Evolutionary conservation across 2,113 vertebrate genomes (phyloP).

Genomic region (Ctenomys sociabilis): DNA sequence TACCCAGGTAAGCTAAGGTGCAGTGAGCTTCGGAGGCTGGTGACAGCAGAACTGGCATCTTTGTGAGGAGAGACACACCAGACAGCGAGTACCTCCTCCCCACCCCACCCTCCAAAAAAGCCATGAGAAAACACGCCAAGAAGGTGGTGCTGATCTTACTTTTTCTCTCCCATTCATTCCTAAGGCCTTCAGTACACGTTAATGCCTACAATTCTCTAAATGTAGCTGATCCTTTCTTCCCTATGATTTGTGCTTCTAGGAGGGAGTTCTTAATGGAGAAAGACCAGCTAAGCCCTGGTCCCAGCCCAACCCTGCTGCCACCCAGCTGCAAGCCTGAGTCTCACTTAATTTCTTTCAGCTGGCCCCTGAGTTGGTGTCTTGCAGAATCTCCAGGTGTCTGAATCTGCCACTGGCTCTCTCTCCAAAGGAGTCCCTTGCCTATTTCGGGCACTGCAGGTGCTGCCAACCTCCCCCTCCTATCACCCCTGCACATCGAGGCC

Average conservation of each 20-base stretch:
- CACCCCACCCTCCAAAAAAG: too few relatives aligned
- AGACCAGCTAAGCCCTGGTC: too few relatives aligned
- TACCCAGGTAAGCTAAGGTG: neutral
- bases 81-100: neutral
- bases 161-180: too few relatives aligned
- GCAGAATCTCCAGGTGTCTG: too few relatives aligned
- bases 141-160: too few relatives aligned
- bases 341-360: neutral
- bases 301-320: neutral
- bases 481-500: accelerated
- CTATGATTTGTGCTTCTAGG: too few relatives aligned
- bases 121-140: too few relatives aligned
- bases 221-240: too few relatives aligned
- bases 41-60: neutral
- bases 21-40: neutral
- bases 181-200: too few relatives aligned
- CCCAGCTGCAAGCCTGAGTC: neutral
- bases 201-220: too few relatives aligned
- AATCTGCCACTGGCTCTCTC: neutral
- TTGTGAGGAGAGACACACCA: neutral
- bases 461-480: accelerated
- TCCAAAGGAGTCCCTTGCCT: accelerated
- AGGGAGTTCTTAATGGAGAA: too few relatives aligned
- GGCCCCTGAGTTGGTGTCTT: neutral
- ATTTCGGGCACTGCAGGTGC: neutral